phyloP scores from a whole-genome alignment of 2,113 vertebrate genomes.

The Bostrychus sinensis region DNA sequence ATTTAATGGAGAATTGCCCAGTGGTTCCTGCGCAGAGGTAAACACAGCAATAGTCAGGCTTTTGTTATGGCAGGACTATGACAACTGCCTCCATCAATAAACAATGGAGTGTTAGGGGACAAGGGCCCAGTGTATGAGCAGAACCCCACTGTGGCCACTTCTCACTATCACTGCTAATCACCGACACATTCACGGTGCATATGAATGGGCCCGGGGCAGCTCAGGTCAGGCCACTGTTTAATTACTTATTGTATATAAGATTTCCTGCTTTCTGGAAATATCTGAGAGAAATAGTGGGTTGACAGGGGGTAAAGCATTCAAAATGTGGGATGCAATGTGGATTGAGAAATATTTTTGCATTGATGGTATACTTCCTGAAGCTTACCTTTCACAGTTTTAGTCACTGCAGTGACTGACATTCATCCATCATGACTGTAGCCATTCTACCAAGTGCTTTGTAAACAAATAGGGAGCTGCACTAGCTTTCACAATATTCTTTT shows the following conservation, averaged over 20 bases:
- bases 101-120: slow-evolving; percentile 71
- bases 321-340: no score
- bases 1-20: slow-evolving; percentile 83
- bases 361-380: no score
- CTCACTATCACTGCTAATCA: slow-evolving; percentile 52
- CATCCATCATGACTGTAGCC: no score
- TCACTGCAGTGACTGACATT: no score
- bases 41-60: slow-evolving; percentile 80
- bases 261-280: slow-evolving; percentile 54
- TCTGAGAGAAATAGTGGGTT: slow-evolving; percentile 73
- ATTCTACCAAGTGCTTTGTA: no score
- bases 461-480: no score
- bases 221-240: no score
- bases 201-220: slow-evolving; percentile 5
- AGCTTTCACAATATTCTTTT: no score
- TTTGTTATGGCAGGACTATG: slow-evolving; percentile 82
- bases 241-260: neutral
- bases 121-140: slow-evolving; percentile 67
- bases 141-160: slow-evolving; percentile 65
- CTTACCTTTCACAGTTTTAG: no score
- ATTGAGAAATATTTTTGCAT: no score
- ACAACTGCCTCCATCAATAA: slow-evolving; percentile 80
- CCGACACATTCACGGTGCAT: no score
- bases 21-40: slow-evolving; percentile 81
- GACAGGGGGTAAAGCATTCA: slow-evolving; percentile 71